Conservation (phyloP, 2,888 invertebrate species). For the Cantharis flavilabris region DNA sequence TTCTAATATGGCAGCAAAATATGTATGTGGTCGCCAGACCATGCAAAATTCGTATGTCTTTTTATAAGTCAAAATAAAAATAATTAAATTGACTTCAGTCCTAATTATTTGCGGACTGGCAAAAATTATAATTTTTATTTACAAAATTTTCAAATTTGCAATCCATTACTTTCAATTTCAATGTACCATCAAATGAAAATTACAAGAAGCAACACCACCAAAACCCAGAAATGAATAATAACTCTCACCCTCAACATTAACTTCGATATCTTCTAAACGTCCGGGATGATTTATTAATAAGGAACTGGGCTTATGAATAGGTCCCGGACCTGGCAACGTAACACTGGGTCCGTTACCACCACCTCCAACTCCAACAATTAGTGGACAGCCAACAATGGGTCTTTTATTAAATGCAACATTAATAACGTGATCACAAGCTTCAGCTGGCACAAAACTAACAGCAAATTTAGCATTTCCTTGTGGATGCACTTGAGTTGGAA, state of each 20-base stretch:
- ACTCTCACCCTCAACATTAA: conserved; percentile 90
- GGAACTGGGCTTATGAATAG: conserved; percentile 71
- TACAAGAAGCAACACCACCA: conserved; percentile 12
- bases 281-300: conserved; percentile 80
- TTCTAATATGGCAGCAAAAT: no score
- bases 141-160: not conserved
- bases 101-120: no score
- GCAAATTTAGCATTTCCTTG: conserved; percentile 90
- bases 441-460: conserved; percentile 94
- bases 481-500: conserved; percentile 91
- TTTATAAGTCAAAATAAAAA: no score
- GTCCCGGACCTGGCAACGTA: conserved; percentile 73
- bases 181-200: conserved; percentile 12
- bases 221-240: conserved; percentile 8
- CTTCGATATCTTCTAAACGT: conserved; percentile 90
- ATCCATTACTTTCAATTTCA: not conserved
- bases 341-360: conserved; percentile 68
- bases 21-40: no score
- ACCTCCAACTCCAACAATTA: conserved; percentile 78
- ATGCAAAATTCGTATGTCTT: no score
- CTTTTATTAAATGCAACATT: conserved; percentile 98
- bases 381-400: conserved; percentile 86
- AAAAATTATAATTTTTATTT: not conserved
- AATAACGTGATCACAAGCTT: conserved; percentile 91
- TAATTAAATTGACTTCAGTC: no score